Evolutionary conservation across 2,113 vertebrate species (phyloP).

Genomic region (Trichomycterus rosablanca): DNA sequence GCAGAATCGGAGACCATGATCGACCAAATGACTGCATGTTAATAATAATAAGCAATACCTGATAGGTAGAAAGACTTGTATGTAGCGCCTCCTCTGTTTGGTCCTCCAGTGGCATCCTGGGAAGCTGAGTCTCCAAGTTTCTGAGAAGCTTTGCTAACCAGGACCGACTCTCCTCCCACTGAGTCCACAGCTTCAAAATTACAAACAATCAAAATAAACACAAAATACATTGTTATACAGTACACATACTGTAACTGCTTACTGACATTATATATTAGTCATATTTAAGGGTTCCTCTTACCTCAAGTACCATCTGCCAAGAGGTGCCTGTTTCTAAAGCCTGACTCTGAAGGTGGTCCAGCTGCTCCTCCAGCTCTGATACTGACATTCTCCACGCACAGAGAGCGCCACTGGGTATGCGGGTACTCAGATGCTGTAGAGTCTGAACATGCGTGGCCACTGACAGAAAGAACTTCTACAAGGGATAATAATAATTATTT

Average conservation of each 20-base stretch:
- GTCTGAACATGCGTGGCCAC: conserved; percentile 59
- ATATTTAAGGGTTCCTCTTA: conserved; percentile 49
- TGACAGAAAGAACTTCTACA: conserved; percentile 76
- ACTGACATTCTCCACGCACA: conserved; percentile 57
- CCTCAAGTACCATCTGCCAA: conserved; percentile 72
- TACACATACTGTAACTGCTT: no score
- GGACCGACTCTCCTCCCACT: conserved; percentile 71
- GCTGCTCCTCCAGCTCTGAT: conserved; percentile 60
- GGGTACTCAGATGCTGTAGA: conserved; percentile 61
- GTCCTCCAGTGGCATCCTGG: conserved; percentile 67
- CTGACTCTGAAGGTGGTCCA: conserved; percentile 58
- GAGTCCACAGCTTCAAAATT: conserved; percentile 71
- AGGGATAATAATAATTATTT: no score
- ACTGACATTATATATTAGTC: no score
- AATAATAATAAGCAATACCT: conserved; percentile 60
- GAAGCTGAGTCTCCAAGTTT: conserved; percentile 57
- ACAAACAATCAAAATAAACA: not conserved
- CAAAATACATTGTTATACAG: no score
- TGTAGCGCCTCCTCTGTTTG: conserved; percentile 72
- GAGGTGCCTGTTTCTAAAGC: conserved; percentile 60
- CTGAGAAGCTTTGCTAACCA: conserved; percentile 71
- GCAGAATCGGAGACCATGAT: no score
- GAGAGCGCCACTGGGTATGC: conserved; percentile 54
- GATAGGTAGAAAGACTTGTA: conserved; percentile 66
- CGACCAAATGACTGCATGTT: not conserved